These are phyloP conservation scores for Carapus acus DNA, from an alignment of 2,797 vertebrate species.

Conservation along the genomic window DNA sequence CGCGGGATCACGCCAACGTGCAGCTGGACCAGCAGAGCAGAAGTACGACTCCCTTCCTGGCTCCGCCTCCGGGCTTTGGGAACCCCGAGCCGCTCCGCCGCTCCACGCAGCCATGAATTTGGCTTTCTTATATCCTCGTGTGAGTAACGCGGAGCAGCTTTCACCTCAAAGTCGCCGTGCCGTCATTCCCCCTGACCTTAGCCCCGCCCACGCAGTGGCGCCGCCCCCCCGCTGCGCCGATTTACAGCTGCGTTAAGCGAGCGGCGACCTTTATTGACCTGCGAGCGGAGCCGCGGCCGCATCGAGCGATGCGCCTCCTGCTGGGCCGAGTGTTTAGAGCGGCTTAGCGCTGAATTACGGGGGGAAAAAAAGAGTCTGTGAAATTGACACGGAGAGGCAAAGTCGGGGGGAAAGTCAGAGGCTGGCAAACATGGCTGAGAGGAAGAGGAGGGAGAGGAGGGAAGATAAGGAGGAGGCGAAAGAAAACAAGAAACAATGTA, in stretches of 20 bases:
- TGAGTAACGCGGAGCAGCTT: too few relatives aligned
- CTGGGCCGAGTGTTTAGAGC: not conserved
- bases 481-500: too few relatives aligned
- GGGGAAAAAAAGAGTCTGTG: not conserved
- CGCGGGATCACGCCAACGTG: slow-evolving; percentile 61
- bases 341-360: not conserved
- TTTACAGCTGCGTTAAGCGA: not conserved
- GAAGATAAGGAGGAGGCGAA: too few relatives aligned
- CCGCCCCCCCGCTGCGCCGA: not conserved
- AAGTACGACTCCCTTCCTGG: slow-evolving; percentile 46
- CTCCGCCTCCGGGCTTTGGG: slow-evolving; percentile 6
- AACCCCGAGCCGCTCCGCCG: not conserved
- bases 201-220: not conserved
- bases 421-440: too few relatives aligned
- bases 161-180: not conserved
- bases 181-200: not conserved
- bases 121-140: too few relatives aligned
- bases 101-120: too few relatives aligned
- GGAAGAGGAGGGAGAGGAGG: too few relatives aligned
- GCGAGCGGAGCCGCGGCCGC: not conserved
- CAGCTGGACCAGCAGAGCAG: slow-evolving; percentile 62
- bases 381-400: not conserved
- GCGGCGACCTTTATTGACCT: not conserved
- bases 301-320: not conserved
- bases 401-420: too few relatives aligned